Evolutionary conservation across 2,797 vertebrate species (phyloP).

Genomic region (Stomatorhinus walkeri): DNA sequence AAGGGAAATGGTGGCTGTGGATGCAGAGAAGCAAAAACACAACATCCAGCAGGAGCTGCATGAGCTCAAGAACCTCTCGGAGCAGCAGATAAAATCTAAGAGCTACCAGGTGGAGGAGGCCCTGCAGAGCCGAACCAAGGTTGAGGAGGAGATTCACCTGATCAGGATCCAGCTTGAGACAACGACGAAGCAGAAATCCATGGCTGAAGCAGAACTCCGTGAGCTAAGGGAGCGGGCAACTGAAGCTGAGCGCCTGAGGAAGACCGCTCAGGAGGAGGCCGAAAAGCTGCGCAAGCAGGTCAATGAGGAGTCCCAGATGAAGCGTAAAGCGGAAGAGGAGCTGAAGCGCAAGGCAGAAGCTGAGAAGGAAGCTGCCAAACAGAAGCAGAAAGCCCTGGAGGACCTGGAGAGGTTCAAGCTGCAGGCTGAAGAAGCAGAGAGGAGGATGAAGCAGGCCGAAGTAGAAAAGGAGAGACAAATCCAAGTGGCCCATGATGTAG

Average conservation of each 20-base stretch:
- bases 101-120: constrained; percentile 77
- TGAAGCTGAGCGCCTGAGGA: constrained; percentile 78
- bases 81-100: constrained; percentile 83
- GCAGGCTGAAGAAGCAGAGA: constrained; percentile 85
- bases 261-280: constrained; percentile 80
- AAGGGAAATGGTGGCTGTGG: constrained; percentile 77
- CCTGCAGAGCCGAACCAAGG: constrained; percentile 68
- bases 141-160: constrained; percentile 87
- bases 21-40: constrained; percentile 83
- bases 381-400: constrained; percentile 82
- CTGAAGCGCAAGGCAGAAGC: constrained; percentile 78
- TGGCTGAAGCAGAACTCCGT: constrained; percentile 70
- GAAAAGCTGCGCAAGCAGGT: constrained; percentile 85
- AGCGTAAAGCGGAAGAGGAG: constrained; percentile 83
- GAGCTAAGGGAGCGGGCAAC: constrained; percentile 65
- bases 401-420: constrained; percentile 78
- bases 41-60: constrained; percentile 86
- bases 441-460: constrained; percentile 82
- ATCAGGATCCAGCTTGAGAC: constrained; percentile 80
- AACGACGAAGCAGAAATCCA: constrained; percentile 69
- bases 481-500: constrained; percentile 76
- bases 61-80: constrained; percentile 77
- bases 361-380: constrained; percentile 78
- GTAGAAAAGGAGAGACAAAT: constrained; percentile 80
- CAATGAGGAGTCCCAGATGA: constrained; percentile 83